These are phyloP conservation scores for Pycnomerus fuliginosus DNA, from an alignment of 2,888 invertebrate genomes.

Conservation along the genomic window DNA sequence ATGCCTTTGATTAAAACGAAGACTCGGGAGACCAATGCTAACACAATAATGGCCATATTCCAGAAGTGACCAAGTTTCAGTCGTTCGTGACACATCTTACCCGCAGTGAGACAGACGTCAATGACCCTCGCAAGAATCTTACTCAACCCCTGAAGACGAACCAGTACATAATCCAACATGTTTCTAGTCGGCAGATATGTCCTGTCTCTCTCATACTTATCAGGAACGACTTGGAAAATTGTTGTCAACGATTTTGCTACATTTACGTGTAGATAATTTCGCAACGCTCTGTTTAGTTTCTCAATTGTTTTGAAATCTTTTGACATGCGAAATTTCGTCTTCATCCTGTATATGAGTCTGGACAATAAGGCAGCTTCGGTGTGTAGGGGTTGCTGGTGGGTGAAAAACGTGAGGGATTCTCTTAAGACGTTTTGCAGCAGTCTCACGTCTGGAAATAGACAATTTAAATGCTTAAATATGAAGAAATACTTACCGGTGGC, in stretches of 20 bases:
- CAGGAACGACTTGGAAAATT: constrained; percentile 33
- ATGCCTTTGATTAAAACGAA: constrained; percentile 48
- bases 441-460: constrained; percentile 34
- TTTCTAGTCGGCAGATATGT: constrained; percentile 53
- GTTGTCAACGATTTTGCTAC: constrained; percentile 40
- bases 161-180: constrained; percentile 53
- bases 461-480: too few species aligned
- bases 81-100: constrained; percentile 45
- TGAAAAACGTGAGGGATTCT: constrained; percentile 35
- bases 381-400: constrained; percentile 41
- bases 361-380: constrained; percentile 52
- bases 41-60: constrained; percentile 49
- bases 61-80: constrained; percentile 54
- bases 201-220: constrained; percentile 12
- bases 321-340: constrained; percentile 54
- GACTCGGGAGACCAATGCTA: constrained; percentile 53
- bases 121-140: constrained; percentile 52
- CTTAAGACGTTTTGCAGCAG: constrained; percentile 28
- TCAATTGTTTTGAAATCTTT: constrained; percentile 56
- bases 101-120: constrained; percentile 45
- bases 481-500: neutral
- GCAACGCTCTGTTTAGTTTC: constrained; percentile 52
- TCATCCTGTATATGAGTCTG: constrained; percentile 53
- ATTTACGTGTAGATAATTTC: constrained; percentile 49
- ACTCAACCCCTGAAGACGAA: constrained; percentile 53